phyloP scores from a whole-genome alignment of 2,888 invertebrate genomes.

The Electrophaes corylata region DNA sequence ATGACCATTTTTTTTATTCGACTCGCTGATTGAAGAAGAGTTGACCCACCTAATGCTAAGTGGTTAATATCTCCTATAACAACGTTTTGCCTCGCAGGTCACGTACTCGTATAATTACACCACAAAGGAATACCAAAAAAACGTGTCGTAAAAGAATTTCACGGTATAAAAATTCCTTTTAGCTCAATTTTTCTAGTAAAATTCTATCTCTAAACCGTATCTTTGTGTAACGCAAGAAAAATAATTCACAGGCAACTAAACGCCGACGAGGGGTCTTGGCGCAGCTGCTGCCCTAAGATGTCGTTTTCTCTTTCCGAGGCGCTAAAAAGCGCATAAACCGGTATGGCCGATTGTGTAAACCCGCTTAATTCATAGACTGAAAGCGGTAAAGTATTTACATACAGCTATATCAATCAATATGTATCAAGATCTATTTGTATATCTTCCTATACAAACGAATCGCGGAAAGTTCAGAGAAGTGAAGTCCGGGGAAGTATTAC shows the following conservation, averaged over 20 bases:
- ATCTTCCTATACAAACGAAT: too few species aligned
- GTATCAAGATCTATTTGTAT: too few species aligned
- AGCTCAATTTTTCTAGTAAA: slow-evolving; percentile 21
- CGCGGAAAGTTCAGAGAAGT: too few species aligned
- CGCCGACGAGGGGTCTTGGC: slow-evolving; percentile 41
- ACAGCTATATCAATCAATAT: too few species aligned
- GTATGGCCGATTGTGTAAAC: slow-evolving; percentile 63
- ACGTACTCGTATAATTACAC: not conserved
- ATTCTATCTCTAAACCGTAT: slow-evolving; percentile 26
- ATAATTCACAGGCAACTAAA: slow-evolving; percentile 40
- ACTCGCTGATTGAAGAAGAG: too few species aligned
- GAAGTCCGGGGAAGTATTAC: too few species aligned
- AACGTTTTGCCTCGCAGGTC: too few species aligned
- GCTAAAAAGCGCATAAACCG: slow-evolving; percentile 79
- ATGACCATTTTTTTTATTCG: too few species aligned
- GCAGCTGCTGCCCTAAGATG: slow-evolving; percentile 58
- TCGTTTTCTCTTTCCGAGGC: slow-evolving; percentile 68
- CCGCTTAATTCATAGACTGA: slow-evolving; percentile 35
- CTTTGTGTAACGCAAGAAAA: slow-evolving; percentile 27
- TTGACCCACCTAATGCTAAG: too few species aligned
- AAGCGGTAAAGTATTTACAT: slow-evolving; percentile 29
- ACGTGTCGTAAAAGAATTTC: slow-evolving; percentile 1
- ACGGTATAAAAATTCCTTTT: slow-evolving; percentile 6
- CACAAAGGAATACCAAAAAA: not conserved
- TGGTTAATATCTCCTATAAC: too few species aligned